Conservation (phyloP, 2,888 invertebrate species). For the Myopa testacea region DNA sequence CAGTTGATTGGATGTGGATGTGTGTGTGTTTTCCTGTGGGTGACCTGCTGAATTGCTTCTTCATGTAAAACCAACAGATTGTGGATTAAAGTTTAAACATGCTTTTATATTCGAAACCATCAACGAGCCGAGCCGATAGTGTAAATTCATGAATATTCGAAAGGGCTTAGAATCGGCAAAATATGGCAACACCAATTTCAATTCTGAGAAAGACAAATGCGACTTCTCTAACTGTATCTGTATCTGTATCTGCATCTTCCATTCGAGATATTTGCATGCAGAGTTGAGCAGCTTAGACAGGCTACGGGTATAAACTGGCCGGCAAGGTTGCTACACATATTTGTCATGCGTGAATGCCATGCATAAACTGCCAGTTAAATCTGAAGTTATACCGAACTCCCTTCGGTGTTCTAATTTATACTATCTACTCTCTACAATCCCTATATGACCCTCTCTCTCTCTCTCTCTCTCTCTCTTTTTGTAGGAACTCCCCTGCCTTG, state of each 20-base stretch:
- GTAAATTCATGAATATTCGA: not conserved
- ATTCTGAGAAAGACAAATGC: no score
- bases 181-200: not conserved
- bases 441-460: not conserved
- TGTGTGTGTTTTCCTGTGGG: not conserved
- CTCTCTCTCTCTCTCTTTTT: not conserved
- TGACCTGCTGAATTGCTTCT: not conserved
- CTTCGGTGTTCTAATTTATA: no score
- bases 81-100: constrained; percentile 6
- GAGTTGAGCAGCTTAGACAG: no score
- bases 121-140: not conserved
- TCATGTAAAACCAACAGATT: not conserved
- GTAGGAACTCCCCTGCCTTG: constrained; percentile 83
- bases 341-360: no score
- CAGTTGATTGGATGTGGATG: not conserved
- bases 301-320: no score
- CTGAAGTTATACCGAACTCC: no score
- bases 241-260: no score
- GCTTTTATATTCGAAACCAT: constrained; percentile 1
- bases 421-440: not conserved
- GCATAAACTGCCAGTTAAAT: no score
- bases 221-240: no score
- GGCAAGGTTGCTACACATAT: no score
- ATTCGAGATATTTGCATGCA: no score
- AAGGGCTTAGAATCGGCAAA: not conserved